A percentile compares a stretch with the other conserved stretches of the same genome.
Evolutionary conservation across 2,888 invertebrate species (phyloP).

Genomic region (Torymus aiolomorphi): DNA sequence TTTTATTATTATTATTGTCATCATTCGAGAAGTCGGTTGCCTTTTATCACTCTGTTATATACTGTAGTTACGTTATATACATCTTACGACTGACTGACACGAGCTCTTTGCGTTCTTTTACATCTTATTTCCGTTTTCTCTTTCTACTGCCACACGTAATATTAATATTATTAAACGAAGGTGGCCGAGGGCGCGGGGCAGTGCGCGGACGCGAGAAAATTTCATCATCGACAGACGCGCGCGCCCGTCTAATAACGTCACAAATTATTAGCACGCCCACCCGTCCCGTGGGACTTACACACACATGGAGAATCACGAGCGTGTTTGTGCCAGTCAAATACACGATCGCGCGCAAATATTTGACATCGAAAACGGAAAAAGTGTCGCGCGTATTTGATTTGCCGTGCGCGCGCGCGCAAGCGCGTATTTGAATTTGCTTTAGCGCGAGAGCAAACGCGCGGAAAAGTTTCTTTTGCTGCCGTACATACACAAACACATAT

Average conservation of each 20-base stretch:
- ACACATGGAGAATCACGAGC: not conserved
- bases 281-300: not conserved
- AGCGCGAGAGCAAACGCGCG: no score
- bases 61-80: no score
- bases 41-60: no score
- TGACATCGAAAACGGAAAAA: slow-evolving; percentile 8
- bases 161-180: not conserved
- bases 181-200: no score
- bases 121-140: not conserved
- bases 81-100: slow-evolving; percentile 3
- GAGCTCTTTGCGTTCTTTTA: slow-evolving; percentile 11
- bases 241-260: no score
- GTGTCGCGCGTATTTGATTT: slow-evolving; percentile 15
- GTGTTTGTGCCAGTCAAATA: slow-evolving; percentile 9
- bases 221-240: no score
- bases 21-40: no score
- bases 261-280: no score
- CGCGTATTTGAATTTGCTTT: slow-evolving; percentile 22
- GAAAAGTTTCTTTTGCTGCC: not conserved
- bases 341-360: slow-evolving; percentile 2
- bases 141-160: slow-evolving; percentile 13
- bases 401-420: not conserved
- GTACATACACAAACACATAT: not conserved
- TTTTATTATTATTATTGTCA: no score
- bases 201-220: no score